Evolutionary conservation across 2,888 invertebrate genomes (phyloP), one percentile per base, ranked within the genome.

Genomic region (Lithophane socia): DNA sequence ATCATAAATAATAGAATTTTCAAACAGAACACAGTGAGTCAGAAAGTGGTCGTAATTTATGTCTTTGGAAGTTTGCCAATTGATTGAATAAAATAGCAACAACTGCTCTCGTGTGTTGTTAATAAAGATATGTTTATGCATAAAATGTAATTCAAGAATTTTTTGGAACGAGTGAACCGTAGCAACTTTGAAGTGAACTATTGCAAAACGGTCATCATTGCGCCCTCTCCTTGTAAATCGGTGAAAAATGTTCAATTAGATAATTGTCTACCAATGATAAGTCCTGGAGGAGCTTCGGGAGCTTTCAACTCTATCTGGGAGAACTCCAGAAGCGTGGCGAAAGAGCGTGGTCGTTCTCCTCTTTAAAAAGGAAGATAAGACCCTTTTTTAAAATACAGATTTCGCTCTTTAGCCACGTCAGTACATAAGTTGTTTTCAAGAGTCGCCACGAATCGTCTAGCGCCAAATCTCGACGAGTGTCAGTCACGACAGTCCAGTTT

Each of bases 1-100:
- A 60, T 75, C 84, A 82, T 91, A 87, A 87, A 87, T 90, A 86
- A 87, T 77, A 78, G 18, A 66, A 65, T 79, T 86, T 89, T 83
- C 87, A 89, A 90, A 90, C 89, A 89, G 86, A 87, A 84, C 85
- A 73, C 66, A 56, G 74, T 90, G 89, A 91, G 77, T 90, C 89
- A 87, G 86, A 89, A 86, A 82, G 80, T 86, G 76, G 74, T 79
- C 68, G 65, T 87, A 84, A 90, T 89, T 85, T 87, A 90, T 85
- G 81, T 75, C 44, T 76, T 88, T 90, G 91, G 91, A 80, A 42
- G 8, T 61, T 63, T 79, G 91, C 91, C 91, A 90, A 84, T 81
- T 83, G 81, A 80, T 69, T 80, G 83, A 84, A 86, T 79, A 79
- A 77, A 82, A 68, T 67, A 69, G 73, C 75, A 77, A 83, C 77